Percentiles rank a stretch among this genome's conserved stretches.
Conservation (phyloP, 1,140 invertebrate genomes). For the Ditylenchus dipsaci region DNA sequence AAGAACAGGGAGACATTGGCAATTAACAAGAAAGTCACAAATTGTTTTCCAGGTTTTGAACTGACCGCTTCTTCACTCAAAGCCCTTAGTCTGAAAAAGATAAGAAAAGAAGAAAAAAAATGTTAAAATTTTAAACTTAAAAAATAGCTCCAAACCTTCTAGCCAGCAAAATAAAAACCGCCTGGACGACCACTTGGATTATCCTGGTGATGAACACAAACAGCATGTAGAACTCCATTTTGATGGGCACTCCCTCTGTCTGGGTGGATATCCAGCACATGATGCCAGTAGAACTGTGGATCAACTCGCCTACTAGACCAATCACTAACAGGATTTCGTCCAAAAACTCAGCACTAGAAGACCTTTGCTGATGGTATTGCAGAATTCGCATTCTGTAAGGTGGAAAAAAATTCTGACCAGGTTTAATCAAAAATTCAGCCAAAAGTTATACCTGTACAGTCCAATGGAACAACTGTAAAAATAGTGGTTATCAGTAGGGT, state of each 20-base stretch:
- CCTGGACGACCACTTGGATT: slow-evolving; percentile 54
- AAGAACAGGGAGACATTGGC: slow-evolving; percentile 57
- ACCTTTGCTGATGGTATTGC: slow-evolving; percentile 39
- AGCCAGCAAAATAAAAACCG: slow-evolving; percentile 53
- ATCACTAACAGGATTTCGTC: slow-evolving; percentile 56
- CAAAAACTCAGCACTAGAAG: slow-evolving; percentile 51
- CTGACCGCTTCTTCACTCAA: slow-evolving; percentile 27
- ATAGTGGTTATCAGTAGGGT: too few relatives aligned
- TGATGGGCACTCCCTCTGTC: slow-evolving; percentile 30
- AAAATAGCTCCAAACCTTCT: slow-evolving; percentile 33
- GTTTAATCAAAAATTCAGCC: too few relatives aligned
- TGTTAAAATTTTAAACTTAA: background rate
- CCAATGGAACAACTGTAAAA: slow-evolving; percentile 35
- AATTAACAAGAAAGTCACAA: slow-evolving; percentile 56
- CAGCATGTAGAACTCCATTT: slow-evolving; percentile 47
- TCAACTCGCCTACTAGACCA: slow-evolving; percentile 53
- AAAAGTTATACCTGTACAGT: slow-evolving; percentile 34
- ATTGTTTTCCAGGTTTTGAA: slow-evolving; percentile 55
- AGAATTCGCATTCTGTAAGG: slow-evolving; percentile 44
- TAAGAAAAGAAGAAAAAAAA: too few relatives aligned
- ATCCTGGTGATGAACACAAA: slow-evolving; percentile 49
- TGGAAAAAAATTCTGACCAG: slow-evolving; percentile 9
- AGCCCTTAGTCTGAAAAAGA: slow-evolving; percentile 47
- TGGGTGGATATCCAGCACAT: slow-evolving; percentile 45
- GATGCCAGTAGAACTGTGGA: slow-evolving; percentile 40